phyloP scores from a whole-genome alignment of 2,113 vertebrate genomes.

The Nicator chloris region DNA sequence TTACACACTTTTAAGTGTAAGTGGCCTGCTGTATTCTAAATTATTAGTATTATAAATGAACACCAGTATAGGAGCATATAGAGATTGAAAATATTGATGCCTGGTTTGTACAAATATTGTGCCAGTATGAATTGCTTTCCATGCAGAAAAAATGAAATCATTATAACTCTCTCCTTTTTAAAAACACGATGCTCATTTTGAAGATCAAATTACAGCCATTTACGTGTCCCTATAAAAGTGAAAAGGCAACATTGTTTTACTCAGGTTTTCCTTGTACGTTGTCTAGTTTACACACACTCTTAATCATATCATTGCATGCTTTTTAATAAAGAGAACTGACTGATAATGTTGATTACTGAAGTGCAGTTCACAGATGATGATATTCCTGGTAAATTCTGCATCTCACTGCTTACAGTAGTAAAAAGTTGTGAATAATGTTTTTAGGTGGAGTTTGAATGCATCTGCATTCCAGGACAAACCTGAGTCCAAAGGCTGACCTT shows the following conservation, averaged over 20 bases:
- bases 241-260: constrained; percentile 38
- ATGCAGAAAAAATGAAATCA: constrained; percentile 30
- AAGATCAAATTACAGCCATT: constrained; percentile 48
- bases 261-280: constrained; percentile 7
- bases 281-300: not conserved
- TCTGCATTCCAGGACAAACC: not conserved
- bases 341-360: not conserved
- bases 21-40: not conserved
- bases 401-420: not conserved
- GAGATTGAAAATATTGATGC: not conserved
- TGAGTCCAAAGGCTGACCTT: not conserved
- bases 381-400: not conserved
- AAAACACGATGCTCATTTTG: constrained; percentile 27
- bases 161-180: constrained; percentile 41
- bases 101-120: constrained; percentile 26
- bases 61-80: not conserved
- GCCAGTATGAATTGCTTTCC: constrained; percentile 23
- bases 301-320: not conserved
- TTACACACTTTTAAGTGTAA: not conserved
- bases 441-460: not conserved
- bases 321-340: not conserved
- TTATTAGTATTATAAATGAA: not conserved
- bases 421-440: not conserved
- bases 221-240: constrained; percentile 12
- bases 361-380: not conserved